phyloP scores from a whole-genome alignment of 2,113 vertebrate genomes.

The Neofelis nebulosa region DNA sequence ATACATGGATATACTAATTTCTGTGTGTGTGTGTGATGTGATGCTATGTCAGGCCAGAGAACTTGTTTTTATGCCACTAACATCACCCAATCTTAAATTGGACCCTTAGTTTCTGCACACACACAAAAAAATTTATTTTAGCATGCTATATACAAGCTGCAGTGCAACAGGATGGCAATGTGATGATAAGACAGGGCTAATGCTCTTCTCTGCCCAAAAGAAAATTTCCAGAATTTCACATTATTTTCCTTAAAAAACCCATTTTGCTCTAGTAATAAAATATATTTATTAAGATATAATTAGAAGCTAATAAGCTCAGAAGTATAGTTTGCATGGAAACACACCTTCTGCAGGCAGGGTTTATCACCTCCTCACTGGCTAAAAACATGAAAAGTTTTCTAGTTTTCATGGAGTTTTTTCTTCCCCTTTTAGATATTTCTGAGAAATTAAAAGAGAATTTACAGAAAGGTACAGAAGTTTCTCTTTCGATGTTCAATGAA shows the following conservation, averaged over 20 bases:
- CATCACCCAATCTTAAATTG: constrained; percentile 66
- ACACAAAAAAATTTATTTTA: constrained; percentile 55
- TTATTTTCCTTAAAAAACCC: constrained; percentile 77
- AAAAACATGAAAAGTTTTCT: constrained; percentile 78
- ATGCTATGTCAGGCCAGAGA: constrained; percentile 67
- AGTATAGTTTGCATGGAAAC: constrained; percentile 86
- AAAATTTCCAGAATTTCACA: constrained; percentile 75
- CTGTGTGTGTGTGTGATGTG: constrained; percentile 53
- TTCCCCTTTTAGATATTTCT: constrained; percentile 33
- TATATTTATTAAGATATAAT: constrained; percentile 87
- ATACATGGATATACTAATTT: constrained; percentile 77
- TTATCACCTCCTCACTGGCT: constrained; percentile 76
- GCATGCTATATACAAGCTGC: constrained; percentile 76
- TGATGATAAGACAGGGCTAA: constrained; percentile 76
- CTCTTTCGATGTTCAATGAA: constrained; percentile 82
- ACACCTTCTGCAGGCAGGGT: constrained; percentile 80
- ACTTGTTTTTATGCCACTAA: constrained; percentile 66
- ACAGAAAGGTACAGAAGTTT: constrained; percentile 80
- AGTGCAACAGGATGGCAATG: constrained; percentile 76
- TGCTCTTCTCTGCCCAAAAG: constrained; percentile 78
- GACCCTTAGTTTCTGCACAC: constrained; percentile 75
- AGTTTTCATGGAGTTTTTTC: constrained; percentile 68
- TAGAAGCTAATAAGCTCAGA: constrained; percentile 85
- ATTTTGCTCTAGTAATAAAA: constrained; percentile 85
- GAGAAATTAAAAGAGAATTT: constrained; percentile 79